phyloP scores from a whole-genome alignment of 1,140 invertebrate genomes.

The Drosophila leontia region DNA sequence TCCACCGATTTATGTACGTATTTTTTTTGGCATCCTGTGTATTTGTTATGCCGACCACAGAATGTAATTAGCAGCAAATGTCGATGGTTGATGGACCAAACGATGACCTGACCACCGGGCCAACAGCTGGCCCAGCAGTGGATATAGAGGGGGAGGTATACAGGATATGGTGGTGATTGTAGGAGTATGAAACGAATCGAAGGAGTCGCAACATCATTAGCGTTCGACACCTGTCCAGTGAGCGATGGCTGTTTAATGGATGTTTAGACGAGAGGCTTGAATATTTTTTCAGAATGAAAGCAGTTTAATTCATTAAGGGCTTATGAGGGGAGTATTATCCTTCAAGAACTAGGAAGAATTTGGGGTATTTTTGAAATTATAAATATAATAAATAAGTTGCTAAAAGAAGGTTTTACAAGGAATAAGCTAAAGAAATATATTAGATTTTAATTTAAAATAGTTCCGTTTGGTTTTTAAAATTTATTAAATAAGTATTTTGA shows the following conservation, averaged over 20 bases:
- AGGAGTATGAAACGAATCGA: not conserved
- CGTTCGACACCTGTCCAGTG: conserved; percentile 31
- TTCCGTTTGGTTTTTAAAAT: too few species aligned
- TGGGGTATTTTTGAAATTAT: not conserved
- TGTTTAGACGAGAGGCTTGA: too few species aligned
- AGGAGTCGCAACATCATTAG: conserved; percentile 37
- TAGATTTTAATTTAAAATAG: too few species aligned
- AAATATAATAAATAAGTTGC: not conserved
- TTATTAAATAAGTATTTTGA: too few species aligned
- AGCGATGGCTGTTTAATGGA: conserved; percentile 32
- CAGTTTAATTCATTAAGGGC: not conserved
- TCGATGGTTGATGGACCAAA: conserved; percentile 51
- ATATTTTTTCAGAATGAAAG: not conserved
- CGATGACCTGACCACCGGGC: conserved; percentile 14
- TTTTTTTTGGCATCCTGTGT: conserved; percentile 32
- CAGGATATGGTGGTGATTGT: conserved; percentile 7
- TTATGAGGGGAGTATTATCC: too few species aligned
- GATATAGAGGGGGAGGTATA: not conserved
- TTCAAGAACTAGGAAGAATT: not conserved
- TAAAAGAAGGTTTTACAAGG: not conserved
- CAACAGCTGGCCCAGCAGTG: conserved; percentile 27
- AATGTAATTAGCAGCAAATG: conserved; percentile 83
- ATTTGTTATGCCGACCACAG: conserved; percentile 81
- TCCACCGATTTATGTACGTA: conserved; percentile 9
- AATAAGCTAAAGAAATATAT: too few species aligned